phyloP scores from a whole-genome alignment of 2,113 vertebrate species.

The Poecile atricapillus region DNA sequence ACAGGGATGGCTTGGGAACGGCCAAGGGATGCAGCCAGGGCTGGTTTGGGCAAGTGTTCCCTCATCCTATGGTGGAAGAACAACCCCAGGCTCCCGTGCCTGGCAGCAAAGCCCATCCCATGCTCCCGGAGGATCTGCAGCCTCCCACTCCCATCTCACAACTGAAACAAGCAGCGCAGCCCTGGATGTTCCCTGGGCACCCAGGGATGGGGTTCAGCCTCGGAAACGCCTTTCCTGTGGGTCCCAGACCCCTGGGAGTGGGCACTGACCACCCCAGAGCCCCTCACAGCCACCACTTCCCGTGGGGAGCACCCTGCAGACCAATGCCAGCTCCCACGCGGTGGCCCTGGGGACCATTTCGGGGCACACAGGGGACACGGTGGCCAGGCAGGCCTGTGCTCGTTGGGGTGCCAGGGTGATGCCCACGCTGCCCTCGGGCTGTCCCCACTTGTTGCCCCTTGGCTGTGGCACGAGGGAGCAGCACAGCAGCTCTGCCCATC shows the following conservation, averaged over 20 bases:
- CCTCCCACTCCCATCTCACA: not conserved
- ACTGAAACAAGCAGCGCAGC: not conserved
- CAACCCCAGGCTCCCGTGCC: accelerated
- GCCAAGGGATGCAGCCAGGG: not conserved
- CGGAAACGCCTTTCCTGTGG: accelerated
- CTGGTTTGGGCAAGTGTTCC: not conserved
- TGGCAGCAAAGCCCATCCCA: not conserved
- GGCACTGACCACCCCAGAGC: not conserved
- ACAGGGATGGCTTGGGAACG: not conserved
- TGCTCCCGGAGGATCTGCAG: accelerated
- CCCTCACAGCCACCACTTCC: not conserved
- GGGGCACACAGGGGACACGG: not conserved
- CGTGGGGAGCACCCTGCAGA: accelerated
- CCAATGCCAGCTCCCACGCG: accelerated
- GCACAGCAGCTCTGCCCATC: not conserved
- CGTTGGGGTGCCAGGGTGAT: not conserved
- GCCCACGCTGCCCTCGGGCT: not conserved
- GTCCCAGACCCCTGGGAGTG: accelerated
- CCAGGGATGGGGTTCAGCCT: not conserved
- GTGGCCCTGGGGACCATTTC: accelerated
- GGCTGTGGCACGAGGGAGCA: not conserved
- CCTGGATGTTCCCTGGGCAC: not conserved
- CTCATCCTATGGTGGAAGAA: accelerated
- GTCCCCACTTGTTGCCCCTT: not conserved
- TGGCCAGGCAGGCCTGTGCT: not conserved